A percentile compares a stretch with the other conserved stretches of the same genome.
Evolutionary conservation across 2,888 invertebrate genomes (phyloP).

Genomic region (Ormyrus labotus): DNA sequence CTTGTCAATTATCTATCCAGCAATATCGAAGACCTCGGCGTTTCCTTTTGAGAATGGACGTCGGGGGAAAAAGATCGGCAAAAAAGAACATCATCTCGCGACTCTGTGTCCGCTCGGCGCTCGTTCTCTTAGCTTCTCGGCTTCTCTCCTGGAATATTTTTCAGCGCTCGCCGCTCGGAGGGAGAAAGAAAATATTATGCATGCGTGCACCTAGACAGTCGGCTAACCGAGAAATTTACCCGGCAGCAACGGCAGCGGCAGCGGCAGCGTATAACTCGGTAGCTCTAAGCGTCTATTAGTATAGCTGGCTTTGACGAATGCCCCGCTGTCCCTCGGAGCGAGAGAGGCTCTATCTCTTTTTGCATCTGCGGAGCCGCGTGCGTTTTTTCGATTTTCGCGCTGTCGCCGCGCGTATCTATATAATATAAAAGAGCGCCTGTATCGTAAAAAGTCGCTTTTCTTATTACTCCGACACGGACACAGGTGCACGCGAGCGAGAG

Average conservation of each 20-base stretch:
- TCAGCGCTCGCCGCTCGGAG: conserved; percentile 27
- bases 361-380: no score
- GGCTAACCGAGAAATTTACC: conserved; percentile 63
- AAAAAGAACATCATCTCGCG: not conserved
- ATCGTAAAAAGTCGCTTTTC: conserved; percentile 21
- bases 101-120: not conserved
- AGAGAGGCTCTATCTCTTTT: not conserved
- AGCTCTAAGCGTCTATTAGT: conserved; percentile 28
- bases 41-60: not conserved
- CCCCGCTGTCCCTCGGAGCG: conserved; percentile 40
- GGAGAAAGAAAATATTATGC: conserved; percentile 57
- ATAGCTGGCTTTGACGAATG: conserved; percentile 39
- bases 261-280: conserved; percentile 12
- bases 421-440: not conserved
- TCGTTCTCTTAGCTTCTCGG: not conserved
- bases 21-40: conserved; percentile 10
- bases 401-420: not conserved
- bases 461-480: not conserved
- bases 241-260: conserved; percentile 44
- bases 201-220: conserved; percentile 54
- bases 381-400: conserved; percentile 23
- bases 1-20: not conserved
- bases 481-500: no score
- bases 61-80: not conserved
- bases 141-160: conserved; percentile 59